Percentiles rank a stretch among this genome's conserved stretches.
Conservation (phyloP, 2,113 vertebrate species). For the Neodontobutis hainanensis region DNA sequence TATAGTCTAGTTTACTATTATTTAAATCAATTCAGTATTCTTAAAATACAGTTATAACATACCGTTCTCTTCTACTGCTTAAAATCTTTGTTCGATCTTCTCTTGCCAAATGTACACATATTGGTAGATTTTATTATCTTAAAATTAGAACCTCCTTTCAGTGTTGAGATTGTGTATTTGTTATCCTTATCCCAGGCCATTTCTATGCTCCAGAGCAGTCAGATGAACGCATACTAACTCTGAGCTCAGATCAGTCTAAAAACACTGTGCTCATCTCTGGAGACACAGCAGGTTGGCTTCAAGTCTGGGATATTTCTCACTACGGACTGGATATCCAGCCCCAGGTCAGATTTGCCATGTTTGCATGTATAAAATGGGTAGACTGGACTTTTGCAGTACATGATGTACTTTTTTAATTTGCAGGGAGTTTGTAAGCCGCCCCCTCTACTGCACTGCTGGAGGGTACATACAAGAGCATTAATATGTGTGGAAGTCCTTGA, state of each 20-base stretch:
- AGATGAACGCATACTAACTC: constrained; percentile 49
- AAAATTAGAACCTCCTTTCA: no score
- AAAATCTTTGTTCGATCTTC: no score
- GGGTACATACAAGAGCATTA: constrained; percentile 38
- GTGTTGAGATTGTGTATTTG: neutral
- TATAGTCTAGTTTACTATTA: neutral
- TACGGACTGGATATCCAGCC: constrained; percentile 39
- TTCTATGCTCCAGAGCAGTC: constrained; percentile 57
- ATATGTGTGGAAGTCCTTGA: constrained; percentile 53
- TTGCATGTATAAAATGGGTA: neutral
- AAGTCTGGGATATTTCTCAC: constrained; percentile 70
- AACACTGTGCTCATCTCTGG: constrained; percentile 72
- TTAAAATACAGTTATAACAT: neutral
- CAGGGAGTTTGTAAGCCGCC: constrained; percentile 38
- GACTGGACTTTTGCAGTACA: neutral
- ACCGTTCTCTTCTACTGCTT: no score
- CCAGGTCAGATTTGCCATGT: constrained; percentile 27
- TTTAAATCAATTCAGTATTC: constrained; percentile 11
- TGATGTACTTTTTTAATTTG: neutral
- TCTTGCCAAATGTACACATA: neutral
- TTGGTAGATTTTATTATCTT: no score
- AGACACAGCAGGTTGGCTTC: constrained; percentile 62
- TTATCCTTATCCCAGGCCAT: constrained; percentile 43
- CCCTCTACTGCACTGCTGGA: constrained; percentile 60
- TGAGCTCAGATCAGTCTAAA: constrained; percentile 58